Evolutionary conservation across 1,140 invertebrate species (phyloP).

Genomic region (Lucilia cuprina): DNA sequence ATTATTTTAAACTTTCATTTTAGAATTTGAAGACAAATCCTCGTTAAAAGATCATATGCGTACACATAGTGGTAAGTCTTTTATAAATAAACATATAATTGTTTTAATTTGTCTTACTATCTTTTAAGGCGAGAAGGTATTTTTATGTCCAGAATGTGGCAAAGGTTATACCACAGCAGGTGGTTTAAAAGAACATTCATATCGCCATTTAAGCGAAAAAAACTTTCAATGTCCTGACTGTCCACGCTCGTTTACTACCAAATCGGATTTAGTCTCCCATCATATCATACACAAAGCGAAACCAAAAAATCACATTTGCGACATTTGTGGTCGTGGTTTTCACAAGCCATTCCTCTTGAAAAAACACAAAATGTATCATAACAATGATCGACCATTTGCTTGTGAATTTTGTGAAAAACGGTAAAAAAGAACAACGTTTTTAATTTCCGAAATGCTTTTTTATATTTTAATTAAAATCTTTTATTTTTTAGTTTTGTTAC

Average conservation of each 20-base stretch:
- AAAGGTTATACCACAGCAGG: constrained; percentile 69
- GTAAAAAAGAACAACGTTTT: constrained; percentile 30
- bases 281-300: constrained; percentile 65
- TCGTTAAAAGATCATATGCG: neutral
- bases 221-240: constrained; percentile 67
- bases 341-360: constrained; percentile 73
- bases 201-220: constrained; percentile 69
- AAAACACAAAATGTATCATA: constrained; percentile 69
- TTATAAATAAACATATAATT: neutral
- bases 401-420: constrained; percentile 56
- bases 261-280: constrained; percentile 68
- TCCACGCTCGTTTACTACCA: constrained; percentile 68
- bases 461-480: neutral
- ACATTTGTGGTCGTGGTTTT: constrained; percentile 73
- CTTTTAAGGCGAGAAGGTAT: constrained; percentile 70
- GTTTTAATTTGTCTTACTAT: constrained; percentile 46
- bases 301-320: constrained; percentile 70
- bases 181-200: constrained; percentile 68
- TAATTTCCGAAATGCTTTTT: neutral
- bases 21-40: constrained; percentile 63
- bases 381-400: constrained; percentile 68
- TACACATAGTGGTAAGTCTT: constrained; percentile 25
- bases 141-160: constrained; percentile 70
- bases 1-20: neutral
- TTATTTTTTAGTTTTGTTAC: constrained; percentile 22